phyloP scores from a whole-genome alignment of 2,113 vertebrate genomes.

The Scolopax mira region DNA sequence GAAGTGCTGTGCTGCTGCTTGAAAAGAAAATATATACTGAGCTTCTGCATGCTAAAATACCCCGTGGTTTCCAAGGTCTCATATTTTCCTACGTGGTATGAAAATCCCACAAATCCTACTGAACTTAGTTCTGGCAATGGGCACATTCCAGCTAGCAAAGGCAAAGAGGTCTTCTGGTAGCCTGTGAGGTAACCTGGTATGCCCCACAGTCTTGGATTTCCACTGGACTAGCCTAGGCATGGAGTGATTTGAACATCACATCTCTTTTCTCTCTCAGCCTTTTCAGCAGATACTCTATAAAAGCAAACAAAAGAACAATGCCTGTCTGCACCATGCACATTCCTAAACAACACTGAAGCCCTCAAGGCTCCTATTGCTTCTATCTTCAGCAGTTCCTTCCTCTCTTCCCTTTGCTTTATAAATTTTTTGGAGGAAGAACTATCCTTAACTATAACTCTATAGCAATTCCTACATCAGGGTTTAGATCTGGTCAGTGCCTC shows the following conservation, averaged over 20 bases:
- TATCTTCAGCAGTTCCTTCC: not conserved
- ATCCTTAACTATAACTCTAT: not conserved
- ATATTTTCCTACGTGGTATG: not conserved
- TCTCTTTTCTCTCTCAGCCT: not conserved
- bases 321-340: not conserved
- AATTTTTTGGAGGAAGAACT: not conserved
- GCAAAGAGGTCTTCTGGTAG: not conserved
- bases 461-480: not conserved
- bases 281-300: not conserved
- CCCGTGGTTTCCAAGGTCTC: not conserved
- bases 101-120: not conserved
- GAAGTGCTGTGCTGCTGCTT: slow-evolving; percentile 19
- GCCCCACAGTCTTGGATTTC: not conserved
- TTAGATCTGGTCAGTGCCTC: not conserved
- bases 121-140: not conserved
- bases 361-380: not conserved
- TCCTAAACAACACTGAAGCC: not conserved
- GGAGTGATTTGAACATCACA: not conserved
- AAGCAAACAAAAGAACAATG: not conserved
- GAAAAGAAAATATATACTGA: slow-evolving; percentile 6
- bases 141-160: not conserved
- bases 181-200: not conserved
- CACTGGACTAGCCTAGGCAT: not conserved
- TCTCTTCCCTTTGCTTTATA: not conserved
- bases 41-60: slow-evolving; percentile 36